Conservation (phyloP, 2,888 invertebrate genomes). For the Frankliniella intonsa region DNA sequence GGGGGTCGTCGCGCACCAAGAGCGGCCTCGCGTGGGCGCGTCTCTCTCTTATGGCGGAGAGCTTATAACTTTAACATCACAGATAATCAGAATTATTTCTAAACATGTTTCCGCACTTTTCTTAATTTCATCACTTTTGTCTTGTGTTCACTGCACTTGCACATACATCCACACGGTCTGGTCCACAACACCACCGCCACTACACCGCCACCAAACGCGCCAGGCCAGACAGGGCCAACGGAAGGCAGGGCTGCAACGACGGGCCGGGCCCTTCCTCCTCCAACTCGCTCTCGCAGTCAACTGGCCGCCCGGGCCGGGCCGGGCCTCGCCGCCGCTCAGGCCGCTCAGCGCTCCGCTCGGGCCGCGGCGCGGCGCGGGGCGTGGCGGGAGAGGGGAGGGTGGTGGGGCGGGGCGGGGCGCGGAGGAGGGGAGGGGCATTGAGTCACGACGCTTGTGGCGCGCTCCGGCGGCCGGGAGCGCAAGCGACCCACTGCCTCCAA, state of each 20-base stretch:
- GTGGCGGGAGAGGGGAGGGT: background rate
- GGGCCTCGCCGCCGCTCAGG: background rate
- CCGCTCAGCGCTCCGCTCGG: background rate
- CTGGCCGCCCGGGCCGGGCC: background rate
- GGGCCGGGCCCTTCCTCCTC: background rate
- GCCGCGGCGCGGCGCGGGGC: background rate
- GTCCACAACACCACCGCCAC: background rate
- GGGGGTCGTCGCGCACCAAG: background rate
- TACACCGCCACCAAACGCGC: background rate
- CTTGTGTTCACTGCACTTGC: background rate
- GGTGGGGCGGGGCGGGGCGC: background rate
- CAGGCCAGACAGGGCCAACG: background rate
- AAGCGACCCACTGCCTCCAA: constrained; percentile 19
- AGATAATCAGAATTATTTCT: too few relatives aligned
- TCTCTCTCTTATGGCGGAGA: too few relatives aligned
- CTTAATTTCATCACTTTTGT: background rate
- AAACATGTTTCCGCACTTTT: too few relatives aligned
- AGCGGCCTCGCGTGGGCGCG: too few relatives aligned
- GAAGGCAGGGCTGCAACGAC: background rate
- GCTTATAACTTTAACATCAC: too few relatives aligned
- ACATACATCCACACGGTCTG: background rate
- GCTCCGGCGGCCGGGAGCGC: background rate
- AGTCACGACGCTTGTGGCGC: constrained; percentile 12
- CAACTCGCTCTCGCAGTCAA: background rate
- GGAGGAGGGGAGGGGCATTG: constrained; percentile 2